Evolutionary conservation across 2,113 vertebrate species (phyloP), one percentile per base, ranked within the genome.

Genomic region (Chlorocebus sabaeus): DNA sequence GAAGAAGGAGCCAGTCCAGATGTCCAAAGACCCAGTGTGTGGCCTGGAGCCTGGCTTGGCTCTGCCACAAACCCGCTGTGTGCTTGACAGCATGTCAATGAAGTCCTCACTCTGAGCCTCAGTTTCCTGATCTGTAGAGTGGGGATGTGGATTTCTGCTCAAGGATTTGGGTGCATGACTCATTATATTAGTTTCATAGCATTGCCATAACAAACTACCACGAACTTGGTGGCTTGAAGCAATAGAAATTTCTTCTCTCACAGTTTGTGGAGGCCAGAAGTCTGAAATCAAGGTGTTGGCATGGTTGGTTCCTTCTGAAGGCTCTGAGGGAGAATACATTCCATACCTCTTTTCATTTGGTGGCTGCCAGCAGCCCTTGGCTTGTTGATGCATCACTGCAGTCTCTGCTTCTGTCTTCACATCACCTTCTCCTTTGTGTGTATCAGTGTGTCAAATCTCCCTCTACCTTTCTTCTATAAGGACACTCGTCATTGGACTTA

Each of bases 201-300:
- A 45, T 40, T 23, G 16, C 61, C 38, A 22, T 84, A 43, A 72
- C 45, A 91, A 83, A 88, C 75, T 17, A 43, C 35, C 38, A 43
- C n/a, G 61, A 84, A 88, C 27, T 91, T 91, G 22, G 50, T 93
- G 43, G 22, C 61, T 97, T 70, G 35, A 93, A 75, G 86, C 68
- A 90, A 48, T n/a, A 78, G 86, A 87, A 80, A 89, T 82, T 87
- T 82, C 52, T 87, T 87, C 5, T 50, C 43, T 96, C 50, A 55
- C 3, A 64, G 23, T 64, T 52, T 13, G 5, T 83, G 48, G 84
- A 94, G 84, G 38, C 16, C 45, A 32, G 45, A 94, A 38, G 6
- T 79, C 40, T 59, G 18, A 76, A 92, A 61, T 85, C 57, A 76
- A 50, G 48, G 23, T 61, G 12, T 67, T 30, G 50, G 32, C 45